A percentile compares a stretch with the other conserved stretches of the same genome.
Conservation (phyloP, 2,888 invertebrate species). For the Myathropa florea region DNA sequence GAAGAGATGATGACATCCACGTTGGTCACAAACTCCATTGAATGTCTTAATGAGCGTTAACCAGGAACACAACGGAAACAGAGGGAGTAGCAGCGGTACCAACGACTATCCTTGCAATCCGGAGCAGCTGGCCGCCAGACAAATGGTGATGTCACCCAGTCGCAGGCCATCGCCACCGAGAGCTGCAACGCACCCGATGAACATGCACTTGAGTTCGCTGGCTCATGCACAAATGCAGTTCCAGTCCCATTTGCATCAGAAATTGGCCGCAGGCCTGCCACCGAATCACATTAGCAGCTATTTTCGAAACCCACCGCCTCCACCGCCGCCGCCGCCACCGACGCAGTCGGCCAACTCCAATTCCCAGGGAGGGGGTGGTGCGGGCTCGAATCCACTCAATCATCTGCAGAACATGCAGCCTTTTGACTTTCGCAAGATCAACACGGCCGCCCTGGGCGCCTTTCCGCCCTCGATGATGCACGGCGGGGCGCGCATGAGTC, state of each 20-base stretch:
- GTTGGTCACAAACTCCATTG: conserved; percentile 48
- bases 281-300: conserved; percentile 74
- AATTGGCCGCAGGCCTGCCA: conserved; percentile 77
- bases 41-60: conserved; percentile 71
- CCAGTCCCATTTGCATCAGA: conserved; percentile 80
- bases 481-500: conserved; percentile 75
- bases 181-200: conserved; percentile 80
- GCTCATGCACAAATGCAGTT: conserved; percentile 80
- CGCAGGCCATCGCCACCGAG: conserved; percentile 85
- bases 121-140: conserved; percentile 64
- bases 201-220: conserved; percentile 79
- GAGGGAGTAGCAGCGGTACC: conserved; percentile 73
- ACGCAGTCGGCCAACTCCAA: conserved; percentile 74
- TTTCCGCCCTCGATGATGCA: conserved; percentile 78
- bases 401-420: conserved; percentile 97
- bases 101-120: conserved; percentile 63
- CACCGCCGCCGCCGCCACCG: conserved; percentile 73
- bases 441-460: conserved; percentile 81
- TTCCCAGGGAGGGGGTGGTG: conserved; percentile 49
- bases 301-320: conserved; percentile 78
- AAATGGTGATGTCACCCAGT: conserved; percentile 86
- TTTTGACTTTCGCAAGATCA: conserved; percentile 92
- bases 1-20: conserved; percentile 57
- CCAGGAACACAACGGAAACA: conserved; percentile 70
- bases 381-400: conserved; percentile 87